phyloP scores from a whole-genome alignment of 2,797 vertebrate genomes.

The Sebastes hubbsi region DNA sequence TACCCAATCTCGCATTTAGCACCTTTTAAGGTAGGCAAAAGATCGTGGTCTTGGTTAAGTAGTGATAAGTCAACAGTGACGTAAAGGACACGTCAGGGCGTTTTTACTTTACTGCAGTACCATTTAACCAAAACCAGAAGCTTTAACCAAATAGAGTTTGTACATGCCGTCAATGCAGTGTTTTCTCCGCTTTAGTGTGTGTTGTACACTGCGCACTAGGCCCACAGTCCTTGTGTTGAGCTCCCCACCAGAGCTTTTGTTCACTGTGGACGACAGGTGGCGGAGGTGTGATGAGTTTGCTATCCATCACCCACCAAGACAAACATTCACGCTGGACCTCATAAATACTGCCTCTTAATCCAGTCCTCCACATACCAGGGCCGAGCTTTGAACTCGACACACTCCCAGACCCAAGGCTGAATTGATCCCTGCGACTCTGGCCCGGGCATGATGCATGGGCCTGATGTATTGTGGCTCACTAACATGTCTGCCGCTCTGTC shows the following conservation, averaged over 20 bases:
- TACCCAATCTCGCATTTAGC: neutral
- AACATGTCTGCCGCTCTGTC: slow-evolving; percentile 19
- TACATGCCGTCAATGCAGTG: neutral
- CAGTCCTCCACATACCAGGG: slow-evolving; percentile 60
- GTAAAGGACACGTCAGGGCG: neutral
- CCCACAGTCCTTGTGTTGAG: neutral
- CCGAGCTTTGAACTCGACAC: slow-evolving; percentile 63
- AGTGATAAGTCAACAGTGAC: neutral
- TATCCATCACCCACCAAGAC: slow-evolving; percentile 64
- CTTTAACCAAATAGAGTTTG: neutral
- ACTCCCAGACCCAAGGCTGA: slow-evolving; percentile 57
- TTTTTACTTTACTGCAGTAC: neutral
- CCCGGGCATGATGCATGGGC: slow-evolving; percentile 50
- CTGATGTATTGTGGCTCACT: slow-evolving; percentile 41
- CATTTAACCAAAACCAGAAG: neutral
- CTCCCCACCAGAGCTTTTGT: slow-evolving; percentile 41
- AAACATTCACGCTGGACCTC: slow-evolving; percentile 64
- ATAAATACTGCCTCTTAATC: slow-evolving; percentile 75
- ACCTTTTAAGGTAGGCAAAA: neutral
- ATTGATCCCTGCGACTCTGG: slow-evolving; percentile 63
- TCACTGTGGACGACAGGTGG: slow-evolving; percentile 58
- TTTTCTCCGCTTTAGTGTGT: neutral
- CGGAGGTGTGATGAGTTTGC: slow-evolving; percentile 51
- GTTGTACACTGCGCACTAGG: neutral
- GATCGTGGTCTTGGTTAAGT: neutral